phyloP scores from a whole-genome alignment of 2,113 vertebrate species.

The Nesogale talazaci region DNA sequence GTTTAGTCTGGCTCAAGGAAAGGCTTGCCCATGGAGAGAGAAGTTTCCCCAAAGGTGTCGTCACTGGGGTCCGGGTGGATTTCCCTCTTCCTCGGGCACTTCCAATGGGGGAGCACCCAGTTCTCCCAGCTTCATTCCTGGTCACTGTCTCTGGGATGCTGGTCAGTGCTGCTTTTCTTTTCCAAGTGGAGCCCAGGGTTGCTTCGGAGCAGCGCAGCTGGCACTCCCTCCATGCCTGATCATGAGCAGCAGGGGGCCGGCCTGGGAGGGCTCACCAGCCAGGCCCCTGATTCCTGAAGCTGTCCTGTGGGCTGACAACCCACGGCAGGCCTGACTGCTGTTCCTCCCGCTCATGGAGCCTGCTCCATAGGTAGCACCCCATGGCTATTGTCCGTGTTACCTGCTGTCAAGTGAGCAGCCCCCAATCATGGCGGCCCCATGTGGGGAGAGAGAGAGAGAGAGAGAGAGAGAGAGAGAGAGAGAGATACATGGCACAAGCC shows the following conservation, averaged over 20 bases:
- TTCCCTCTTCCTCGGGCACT: not conserved
- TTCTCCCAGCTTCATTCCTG: slow-evolving; percentile 10
- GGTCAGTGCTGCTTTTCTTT: slow-evolving; percentile 41
- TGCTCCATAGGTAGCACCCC: too few relatives aligned
- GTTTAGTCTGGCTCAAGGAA: slow-evolving; percentile 61
- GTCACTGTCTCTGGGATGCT: slow-evolving; percentile 72
- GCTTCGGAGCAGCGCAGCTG: slow-evolving; percentile 74
- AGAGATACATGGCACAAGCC: not conserved
- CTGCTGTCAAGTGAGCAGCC: not conserved
- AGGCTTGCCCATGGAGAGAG: not conserved
- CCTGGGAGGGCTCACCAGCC: slow-evolving; percentile 28
- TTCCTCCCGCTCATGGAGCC: too few relatives aligned
- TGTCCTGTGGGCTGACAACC: slow-evolving; percentile 56
- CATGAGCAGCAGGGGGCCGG: slow-evolving; percentile 74
- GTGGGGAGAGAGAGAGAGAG: not conserved
- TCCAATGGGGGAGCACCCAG: not conserved
- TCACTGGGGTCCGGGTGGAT: not conserved
- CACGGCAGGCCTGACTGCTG: not conserved
- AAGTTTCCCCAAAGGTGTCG: slow-evolving; percentile 45
- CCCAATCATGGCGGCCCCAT: not conserved
- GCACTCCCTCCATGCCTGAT: slow-evolving; percentile 79
- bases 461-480: not conserved
- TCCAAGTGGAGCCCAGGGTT: slow-evolving; percentile 78
- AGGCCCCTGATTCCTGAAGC: slow-evolving; percentile 70
- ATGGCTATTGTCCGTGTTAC: not conserved